phyloP scores from a whole-genome alignment of 2,888 invertebrate species.

The Eurytoma californica region DNA sequence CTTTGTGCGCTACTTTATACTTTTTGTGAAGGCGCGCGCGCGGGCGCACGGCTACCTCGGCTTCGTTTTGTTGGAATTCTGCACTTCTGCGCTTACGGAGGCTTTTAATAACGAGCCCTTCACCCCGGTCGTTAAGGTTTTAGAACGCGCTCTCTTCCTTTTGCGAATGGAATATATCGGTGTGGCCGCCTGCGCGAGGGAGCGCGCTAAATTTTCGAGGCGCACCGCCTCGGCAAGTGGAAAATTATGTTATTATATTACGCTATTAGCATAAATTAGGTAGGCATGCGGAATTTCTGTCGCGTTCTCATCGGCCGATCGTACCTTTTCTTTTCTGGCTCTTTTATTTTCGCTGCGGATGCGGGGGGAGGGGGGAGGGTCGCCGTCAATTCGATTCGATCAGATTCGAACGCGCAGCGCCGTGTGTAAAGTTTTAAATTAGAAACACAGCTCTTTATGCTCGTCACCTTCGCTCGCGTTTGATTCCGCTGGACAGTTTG shows the following conservation, averaged over 20 bases:
- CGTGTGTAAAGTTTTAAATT: slow-evolving; percentile 1
- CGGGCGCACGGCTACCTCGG: neutral
- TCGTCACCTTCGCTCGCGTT: neutral
- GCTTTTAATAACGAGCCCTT: slow-evolving; percentile 16
- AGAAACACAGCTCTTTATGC: slow-evolving; percentile 4
- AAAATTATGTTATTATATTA: too few relatives aligned
- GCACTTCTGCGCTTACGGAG: slow-evolving; percentile 41
- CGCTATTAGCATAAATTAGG: too few relatives aligned
- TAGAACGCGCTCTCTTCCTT: neutral
- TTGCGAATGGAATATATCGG: neutral
- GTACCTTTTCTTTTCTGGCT: neutral
- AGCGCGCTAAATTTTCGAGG: too few relatives aligned
- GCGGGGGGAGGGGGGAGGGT: neutral
- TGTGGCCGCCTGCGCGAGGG: too few relatives aligned
- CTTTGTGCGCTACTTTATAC: slow-evolving; percentile 26
- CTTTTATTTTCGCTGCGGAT: neutral
- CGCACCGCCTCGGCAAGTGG: neutral
- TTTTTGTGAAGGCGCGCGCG: neutral
- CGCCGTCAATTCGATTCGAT: neutral
- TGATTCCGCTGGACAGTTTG: slow-evolving; percentile 21
- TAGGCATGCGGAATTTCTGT: too few relatives aligned
- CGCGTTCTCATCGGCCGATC: neutral
- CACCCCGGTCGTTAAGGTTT: neutral
- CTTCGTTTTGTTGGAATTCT: slow-evolving; percentile 22
- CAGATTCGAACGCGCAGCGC: too few relatives aligned